phyloP scores from a whole-genome alignment of 2,888 invertebrate species.

The Agrotis puta region DNA sequence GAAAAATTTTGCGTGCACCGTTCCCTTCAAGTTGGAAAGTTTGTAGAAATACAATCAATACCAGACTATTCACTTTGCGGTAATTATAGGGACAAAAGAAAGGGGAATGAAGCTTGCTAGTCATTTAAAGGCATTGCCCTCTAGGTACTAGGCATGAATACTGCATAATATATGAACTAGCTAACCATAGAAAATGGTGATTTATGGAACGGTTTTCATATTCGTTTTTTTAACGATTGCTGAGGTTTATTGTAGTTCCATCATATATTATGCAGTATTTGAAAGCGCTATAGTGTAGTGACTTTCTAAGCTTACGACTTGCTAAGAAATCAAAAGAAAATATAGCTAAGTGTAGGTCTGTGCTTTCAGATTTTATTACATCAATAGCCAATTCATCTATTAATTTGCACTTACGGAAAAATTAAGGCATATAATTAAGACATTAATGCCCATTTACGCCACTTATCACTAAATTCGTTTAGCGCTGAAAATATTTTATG shows the following conservation, averaged over 20 bases:
- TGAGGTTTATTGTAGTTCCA: not conserved
- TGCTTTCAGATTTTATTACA: conserved; percentile 41
- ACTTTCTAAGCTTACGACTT: conserved; percentile 1
- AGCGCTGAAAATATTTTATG: not conserved
- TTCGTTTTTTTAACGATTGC: not conserved
- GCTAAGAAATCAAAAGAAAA: not conserved
- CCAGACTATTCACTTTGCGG: conserved; percentile 34
- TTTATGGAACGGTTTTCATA: conserved; percentile 6
- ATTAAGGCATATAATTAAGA: conserved; percentile 19
- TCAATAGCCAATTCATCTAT: conserved; percentile 39
- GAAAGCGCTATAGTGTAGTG: conserved; percentile 14
- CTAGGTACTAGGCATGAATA: conserved; percentile 36
- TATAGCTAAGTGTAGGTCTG: conserved; percentile 36
- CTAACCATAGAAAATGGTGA: conserved; percentile 12
- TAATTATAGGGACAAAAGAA: conserved; percentile 45
- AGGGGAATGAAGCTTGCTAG: conserved; percentile 46
- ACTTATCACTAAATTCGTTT: not conserved
- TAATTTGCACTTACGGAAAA: conserved; percentile 22
- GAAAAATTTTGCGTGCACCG: conserved; percentile 45
- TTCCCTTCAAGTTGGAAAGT: conserved; percentile 35
- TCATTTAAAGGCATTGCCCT: conserved; percentile 56
- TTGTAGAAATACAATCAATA: conserved; percentile 58
- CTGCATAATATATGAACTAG: conserved; percentile 58
- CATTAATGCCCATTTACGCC: not conserved
- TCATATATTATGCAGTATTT: conserved; percentile 41